phyloP scores from a whole-genome alignment of 2,888 invertebrate genomes.

The Melieria omissa region DNA sequence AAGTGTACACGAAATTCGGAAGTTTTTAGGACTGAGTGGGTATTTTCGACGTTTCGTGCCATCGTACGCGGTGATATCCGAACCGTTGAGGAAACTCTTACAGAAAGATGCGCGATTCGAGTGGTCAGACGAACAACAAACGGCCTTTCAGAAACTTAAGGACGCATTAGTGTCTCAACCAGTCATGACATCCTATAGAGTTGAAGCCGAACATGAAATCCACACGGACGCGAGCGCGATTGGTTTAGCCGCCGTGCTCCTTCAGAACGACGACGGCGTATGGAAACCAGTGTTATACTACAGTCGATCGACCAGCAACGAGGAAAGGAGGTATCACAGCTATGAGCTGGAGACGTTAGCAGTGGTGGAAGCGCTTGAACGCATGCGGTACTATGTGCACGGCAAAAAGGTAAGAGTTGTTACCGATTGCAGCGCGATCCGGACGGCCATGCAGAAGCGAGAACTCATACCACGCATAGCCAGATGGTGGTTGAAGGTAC shows the following conservation, averaged over 20 bases:
- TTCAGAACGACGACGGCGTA: constrained; percentile 10
- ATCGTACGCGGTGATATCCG: constrained; percentile 31
- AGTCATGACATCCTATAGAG: too few species aligned
- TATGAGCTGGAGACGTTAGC: constrained; percentile 5
- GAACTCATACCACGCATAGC: constrained; percentile 36
- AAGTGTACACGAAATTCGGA: constrained; percentile 26
- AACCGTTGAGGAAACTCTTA: constrained; percentile 28
- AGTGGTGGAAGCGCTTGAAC: background rate
- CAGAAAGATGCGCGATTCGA: constrained; percentile 30
- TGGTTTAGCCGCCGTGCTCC: too few species aligned
- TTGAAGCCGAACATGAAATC: too few species aligned
- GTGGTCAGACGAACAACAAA: constrained; percentile 27
- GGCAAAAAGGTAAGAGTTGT: constrained; percentile 3
- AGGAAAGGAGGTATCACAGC: constrained; percentile 4
- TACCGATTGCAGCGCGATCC: constrained; percentile 1
- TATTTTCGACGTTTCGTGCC: constrained; percentile 40
- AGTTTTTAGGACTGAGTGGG: constrained; percentile 39
- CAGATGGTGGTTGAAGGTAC: constrained; percentile 40
- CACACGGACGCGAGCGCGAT: too few species aligned
- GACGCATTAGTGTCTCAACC: too few species aligned
- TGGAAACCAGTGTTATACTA: constrained; percentile 20
- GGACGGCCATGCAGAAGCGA: constrained; percentile 5
- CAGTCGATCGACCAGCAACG: constrained; percentile 6
- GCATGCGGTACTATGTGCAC: background rate
- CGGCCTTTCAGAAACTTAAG: constrained; percentile 2